Evolutionary conservation across 2,888 invertebrate species (phyloP).

Genomic region (Chloromyia formosa): DNA sequence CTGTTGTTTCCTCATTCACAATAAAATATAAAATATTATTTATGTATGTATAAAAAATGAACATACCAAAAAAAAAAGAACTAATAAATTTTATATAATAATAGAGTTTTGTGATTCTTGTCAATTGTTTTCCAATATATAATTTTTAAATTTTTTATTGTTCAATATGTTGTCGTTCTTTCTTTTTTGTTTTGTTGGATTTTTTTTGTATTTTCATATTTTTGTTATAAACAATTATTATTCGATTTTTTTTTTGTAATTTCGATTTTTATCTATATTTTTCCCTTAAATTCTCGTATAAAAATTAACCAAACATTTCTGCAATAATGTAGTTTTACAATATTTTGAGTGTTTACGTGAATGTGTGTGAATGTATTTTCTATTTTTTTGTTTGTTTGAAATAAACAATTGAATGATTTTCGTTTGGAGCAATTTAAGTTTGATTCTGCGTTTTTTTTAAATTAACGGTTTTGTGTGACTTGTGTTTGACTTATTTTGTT

Average conservation of each 20-base stretch:
- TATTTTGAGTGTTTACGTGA: no score
- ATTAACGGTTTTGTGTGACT: slow-evolving; percentile 20
- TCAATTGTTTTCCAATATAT: slow-evolving; percentile 21
- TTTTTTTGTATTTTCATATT: slow-evolving; percentile 16
- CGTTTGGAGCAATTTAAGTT: slow-evolving; percentile 16
- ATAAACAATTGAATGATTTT: slow-evolving; percentile 13
- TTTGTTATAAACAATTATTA: slow-evolving; percentile 42
- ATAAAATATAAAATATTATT: not conserved
- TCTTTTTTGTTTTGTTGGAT: slow-evolving; percentile 31
- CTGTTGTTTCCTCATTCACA: no score
- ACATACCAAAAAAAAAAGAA: slow-evolving; percentile 12
- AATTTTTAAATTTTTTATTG: slow-evolving; percentile 27
- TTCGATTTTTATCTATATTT: slow-evolving; percentile 25
- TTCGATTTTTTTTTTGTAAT: slow-evolving; percentile 23
- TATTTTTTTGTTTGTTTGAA: not conserved
- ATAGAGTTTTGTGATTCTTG: slow-evolving; percentile 4
- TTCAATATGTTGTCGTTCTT: slow-evolving; percentile 2
- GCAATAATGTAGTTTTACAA: not conserved
- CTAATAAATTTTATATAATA: slow-evolving; percentile 24
- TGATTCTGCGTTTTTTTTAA: slow-evolving; percentile 26
- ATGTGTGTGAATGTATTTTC: no score
- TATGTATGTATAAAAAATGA: not conserved
- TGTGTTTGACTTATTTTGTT: slow-evolving; percentile 14
- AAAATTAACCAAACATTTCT: slow-evolving; percentile 37
- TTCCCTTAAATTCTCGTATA: slow-evolving; percentile 21